These are phyloP conservation scores for Chaetops frenatus DNA, from an alignment of 2,113 vertebrate genomes.

Conservation along the genomic window DNA sequence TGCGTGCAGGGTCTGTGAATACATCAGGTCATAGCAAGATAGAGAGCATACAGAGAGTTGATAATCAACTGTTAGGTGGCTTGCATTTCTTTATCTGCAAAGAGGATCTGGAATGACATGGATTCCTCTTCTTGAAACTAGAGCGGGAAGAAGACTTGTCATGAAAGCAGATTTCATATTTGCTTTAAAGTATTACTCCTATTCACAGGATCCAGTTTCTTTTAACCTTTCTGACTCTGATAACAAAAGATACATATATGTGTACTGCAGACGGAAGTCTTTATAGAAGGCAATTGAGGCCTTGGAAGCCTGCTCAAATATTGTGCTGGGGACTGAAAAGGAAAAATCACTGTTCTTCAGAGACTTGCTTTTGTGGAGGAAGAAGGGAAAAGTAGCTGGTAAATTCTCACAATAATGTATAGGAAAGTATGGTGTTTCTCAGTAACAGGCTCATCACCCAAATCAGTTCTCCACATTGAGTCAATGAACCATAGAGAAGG, in stretches of 20 bases:
- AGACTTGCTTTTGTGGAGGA: neutral
- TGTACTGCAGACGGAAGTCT: neutral
- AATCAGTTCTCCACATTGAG: neutral
- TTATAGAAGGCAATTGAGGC: neutral
- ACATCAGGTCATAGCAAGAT: neutral
- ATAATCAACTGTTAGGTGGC: neutral
- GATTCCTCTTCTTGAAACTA: neutral
- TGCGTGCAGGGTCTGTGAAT: neutral
- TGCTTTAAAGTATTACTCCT: neutral
- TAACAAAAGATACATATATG: neutral
- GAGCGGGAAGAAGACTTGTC: neutral
- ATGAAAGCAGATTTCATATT: neutral
- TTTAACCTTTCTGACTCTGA: neutral
- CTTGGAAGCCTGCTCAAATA: neutral
- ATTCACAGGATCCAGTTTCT: neutral
- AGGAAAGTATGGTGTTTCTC: neutral
- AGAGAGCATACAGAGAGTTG: neutral
- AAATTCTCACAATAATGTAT: neutral
- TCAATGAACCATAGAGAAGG: neutral
- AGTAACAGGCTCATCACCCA: neutral
- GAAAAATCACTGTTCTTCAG: neutral
- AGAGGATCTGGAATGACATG: neutral
- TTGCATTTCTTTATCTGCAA: neutral
- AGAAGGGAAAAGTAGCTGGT: neutral
- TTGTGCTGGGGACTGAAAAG: neutral